Base-by-base conservation (phyloP, 1,140 invertebrate genomes). In the Hydropsyche tenuis region DNA sequence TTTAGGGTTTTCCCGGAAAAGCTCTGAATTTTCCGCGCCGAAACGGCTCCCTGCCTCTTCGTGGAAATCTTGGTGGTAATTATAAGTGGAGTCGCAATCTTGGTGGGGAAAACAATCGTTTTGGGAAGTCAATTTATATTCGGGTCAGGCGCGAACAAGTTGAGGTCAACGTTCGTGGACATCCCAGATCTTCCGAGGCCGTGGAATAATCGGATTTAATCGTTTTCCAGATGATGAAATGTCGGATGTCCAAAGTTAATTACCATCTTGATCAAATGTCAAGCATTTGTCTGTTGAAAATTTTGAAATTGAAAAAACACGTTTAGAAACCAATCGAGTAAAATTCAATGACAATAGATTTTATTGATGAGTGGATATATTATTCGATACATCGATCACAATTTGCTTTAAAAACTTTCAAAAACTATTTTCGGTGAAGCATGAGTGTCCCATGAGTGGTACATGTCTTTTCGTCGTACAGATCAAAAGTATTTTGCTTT, bases 51-150 rank as follows among this genome's bases (percentile, higher is more conserved):
- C 45, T 20, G 2, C 51, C 51, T 53, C 16, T 20, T 16, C 11
- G n/a, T n/a, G n/a, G n/a, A n/a, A n/a, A n/a, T n/a, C n/a, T n/a
- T n/a, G 51, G 11, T 20, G 60, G 65, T 68, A 68, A 68, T 68
- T 68, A 68, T 48, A 48, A 27, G 68, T 5, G 5, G 63, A 18
- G 53, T 27, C 53, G 20, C 18, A 60, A 23, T 18, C 7, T 60
- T 9, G 11, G 53, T 3, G 65, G 27, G 14, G 4, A 56, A 70
- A 70, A 70, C 68, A 70, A 70, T 70, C 48, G 68, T 25, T 70
- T 23, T 14, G 43, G 48, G 48, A 56, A 70, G 68, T 70, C 27
- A 42, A 70, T 70, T 70, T 70, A 70, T 70, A 70, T 70, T 70
- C 68, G 68, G 48, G 48, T 70, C 68, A 70, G 68, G 45, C 23